Percentiles rank a stretch among this genome's conserved stretches.
Conservation (phyloP, 2,797 vertebrate species). For the Coregonus ussuriensis region DNA sequence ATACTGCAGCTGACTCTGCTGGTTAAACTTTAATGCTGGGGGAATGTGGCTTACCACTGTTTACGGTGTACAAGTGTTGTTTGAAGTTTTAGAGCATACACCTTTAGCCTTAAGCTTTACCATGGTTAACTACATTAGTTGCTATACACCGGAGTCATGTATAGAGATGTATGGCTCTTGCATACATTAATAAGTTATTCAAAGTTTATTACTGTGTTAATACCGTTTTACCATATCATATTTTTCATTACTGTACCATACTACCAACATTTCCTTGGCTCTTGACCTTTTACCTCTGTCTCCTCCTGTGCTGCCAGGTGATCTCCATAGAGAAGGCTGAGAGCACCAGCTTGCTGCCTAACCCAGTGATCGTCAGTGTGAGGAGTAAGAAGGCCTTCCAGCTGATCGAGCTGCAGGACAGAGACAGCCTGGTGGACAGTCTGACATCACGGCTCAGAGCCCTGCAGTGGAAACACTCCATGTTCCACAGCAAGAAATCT, state of each 20-base stretch:
- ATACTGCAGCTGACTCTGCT: constrained; percentile 32
- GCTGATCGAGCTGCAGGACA: constrained; percentile 88
- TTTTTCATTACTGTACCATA: too few relatives aligned
- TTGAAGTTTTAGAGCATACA: too few relatives aligned
- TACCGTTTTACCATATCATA: too few relatives aligned
- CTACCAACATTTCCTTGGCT: background rate
- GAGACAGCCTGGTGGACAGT: constrained; percentile 83
- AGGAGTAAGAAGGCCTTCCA: constrained; percentile 92
- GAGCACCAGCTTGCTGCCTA: constrained; percentile 86
- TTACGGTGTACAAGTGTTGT: too few relatives aligned
- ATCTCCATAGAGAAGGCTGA: constrained; percentile 93
- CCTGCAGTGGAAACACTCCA: constrained; percentile 74
- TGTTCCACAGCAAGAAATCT: constrained; percentile 61
- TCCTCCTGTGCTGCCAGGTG: constrained; percentile 71
- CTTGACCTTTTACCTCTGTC: background rate
- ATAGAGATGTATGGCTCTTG: too few relatives aligned
- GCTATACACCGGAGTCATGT: too few relatives aligned
- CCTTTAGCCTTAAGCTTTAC: too few relatives aligned
- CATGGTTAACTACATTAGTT: too few relatives aligned
- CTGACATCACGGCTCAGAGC: constrained; percentile 76
- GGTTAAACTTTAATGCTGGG: constrained; percentile 47
- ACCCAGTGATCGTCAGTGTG: constrained; percentile 90
- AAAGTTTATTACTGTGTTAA: too few relatives aligned
- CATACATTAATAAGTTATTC: too few relatives aligned
- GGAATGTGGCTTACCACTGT: background rate